Evolutionary conservation across 2,888 invertebrate species (phyloP), one percentile per base, ranked within the genome.

Genomic region (Nasonia oneida): DNA sequence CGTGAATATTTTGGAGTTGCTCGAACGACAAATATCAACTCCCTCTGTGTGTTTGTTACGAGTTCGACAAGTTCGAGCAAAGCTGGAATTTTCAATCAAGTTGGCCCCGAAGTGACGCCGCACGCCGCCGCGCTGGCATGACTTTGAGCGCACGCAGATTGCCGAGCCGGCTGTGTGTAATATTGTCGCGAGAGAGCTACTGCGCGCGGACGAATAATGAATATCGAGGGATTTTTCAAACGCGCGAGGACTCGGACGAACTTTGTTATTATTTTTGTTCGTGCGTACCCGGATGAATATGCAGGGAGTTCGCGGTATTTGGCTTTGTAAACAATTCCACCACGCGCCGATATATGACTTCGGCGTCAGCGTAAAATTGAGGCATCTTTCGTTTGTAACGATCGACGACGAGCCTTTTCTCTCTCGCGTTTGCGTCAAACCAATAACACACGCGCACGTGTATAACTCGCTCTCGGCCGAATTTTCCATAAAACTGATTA

Each of bases 61-160:
- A 81, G 81, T 85, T 85, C 64, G 75, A 80, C 75, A 80, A 84
- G 80, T 84, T 84, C 23, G 70, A 71, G 80, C 79, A 85, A 73
- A 73, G 71, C 76, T 77, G 81, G 75, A 85, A 78, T 81, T 85
- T 85, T 75, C 75, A 85, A 85, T 84, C 64, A 77, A 81, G 73
- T 74, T 78, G n/a, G 73, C 42, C 42, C 42, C 42, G 47, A 78
- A 67, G 42, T 64, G 78, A 29, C 33, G 64, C 67, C 33, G 3
- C 76, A 8, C 57, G 29, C 29, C 29, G 2, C 29, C 29, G 29
- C 1, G 29, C 29, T 29, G 18, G 29, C 18, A 47, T 61, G 76
- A 18, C 37, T 18, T 57, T 57, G 37, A n/a, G n/a, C 23, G n/a
- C 6, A n/a, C n/a, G 73, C 39, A 23, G 73, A 71, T 33, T 73